A percentile compares a stretch with the other conserved stretches of the same genome.
phyloP scores from a whole-genome alignment of 1,140 invertebrate genomes.

The Drosophila kanapiae region DNA sequence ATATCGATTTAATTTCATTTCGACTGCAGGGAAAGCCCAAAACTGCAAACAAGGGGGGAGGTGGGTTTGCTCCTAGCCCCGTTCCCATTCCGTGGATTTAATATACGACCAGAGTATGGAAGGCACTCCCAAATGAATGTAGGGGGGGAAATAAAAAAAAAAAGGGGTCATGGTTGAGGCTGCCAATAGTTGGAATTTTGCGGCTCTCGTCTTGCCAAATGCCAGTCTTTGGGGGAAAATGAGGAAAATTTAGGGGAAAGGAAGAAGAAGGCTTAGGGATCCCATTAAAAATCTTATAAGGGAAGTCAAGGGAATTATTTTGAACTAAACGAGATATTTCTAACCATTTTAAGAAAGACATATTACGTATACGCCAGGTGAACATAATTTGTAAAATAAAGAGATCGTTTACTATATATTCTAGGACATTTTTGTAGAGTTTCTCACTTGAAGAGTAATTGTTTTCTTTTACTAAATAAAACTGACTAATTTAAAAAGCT shows the following conservation, averaged over 20 bases:
- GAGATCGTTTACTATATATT: neutral
- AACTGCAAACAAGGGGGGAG: slow-evolving; percentile 40
- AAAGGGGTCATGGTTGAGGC: slow-evolving; percentile 60
- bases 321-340: accelerated
- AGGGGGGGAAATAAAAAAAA: too few species aligned
- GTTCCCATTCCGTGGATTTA: slow-evolving; percentile 3
- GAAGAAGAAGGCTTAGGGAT: neutral
- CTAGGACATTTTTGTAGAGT: neutral
- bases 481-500: neutral
- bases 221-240: slow-evolving; percentile 5
- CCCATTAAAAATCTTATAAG: too few species aligned
- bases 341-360: neutral
- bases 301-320: neutral
- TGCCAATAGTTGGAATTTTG: slow-evolving; percentile 41
- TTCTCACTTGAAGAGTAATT: neutral
- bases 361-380: neutral
- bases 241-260: neutral
- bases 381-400: neutral
- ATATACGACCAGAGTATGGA: slow-evolving; percentile 2
- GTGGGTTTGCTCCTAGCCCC: neutral
- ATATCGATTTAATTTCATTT: slow-evolving; percentile 77
- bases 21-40: slow-evolving; percentile 35
- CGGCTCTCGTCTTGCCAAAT: slow-evolving; percentile 19
- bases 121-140: slow-evolving; percentile 8
- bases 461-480: neutral